Evolutionary conservation across 2,797 vertebrate species (phyloP), one percentile per base, ranked within the genome.

Genomic region (Chanos chanos): DNA sequence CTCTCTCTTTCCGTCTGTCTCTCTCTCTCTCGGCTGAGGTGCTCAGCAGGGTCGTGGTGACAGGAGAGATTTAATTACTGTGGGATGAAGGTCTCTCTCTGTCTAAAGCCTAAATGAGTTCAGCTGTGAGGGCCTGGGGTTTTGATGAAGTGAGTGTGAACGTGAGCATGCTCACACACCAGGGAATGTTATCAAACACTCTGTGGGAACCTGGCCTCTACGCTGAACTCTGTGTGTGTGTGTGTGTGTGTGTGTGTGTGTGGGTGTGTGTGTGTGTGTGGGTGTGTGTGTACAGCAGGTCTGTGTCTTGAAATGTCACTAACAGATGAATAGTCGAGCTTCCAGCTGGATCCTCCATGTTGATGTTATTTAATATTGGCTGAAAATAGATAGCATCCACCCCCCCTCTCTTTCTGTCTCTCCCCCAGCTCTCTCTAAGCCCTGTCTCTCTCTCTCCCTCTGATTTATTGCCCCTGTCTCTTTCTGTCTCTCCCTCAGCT

Each of bases 131-230:
- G 5, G 53, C 66, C 49, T 33, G 39, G 41, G 30, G 25, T 51
- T 64, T 53, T 66, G 44, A 66, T 70, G 39, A 68, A 69, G 64
- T 39, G 28, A 45, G 30, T 36, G 37, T 45, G 33, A 61, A 67
- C 57, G 27, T 60, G 33, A 45, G 34, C 24, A 40, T 51, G 51
- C 47, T 57, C 34, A 16, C 40, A 56, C 47, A 69, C 39, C 33
- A 58, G 37, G 44, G 64, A 66, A 58, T 67, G 37, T 63, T 72
- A 72, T 71, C 64, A 71, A 57, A 64, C 53, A 60, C 61, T 61
- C 61, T 21, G 57, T 63, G 36, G 66, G 72, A 70, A 59, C 48
- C 53, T 55, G 36, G 57, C 58, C 47, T 54, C 54, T 30, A 22
- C 55, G 44, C 34, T 13, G 34, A 58, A 44, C 33, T 59, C 19